Percentiles rank a stretch among this genome's conserved stretches.
Evolutionary conservation across 1,140 invertebrate genomes (phyloP).

Genomic region (Heterodera schachtii): DNA sequence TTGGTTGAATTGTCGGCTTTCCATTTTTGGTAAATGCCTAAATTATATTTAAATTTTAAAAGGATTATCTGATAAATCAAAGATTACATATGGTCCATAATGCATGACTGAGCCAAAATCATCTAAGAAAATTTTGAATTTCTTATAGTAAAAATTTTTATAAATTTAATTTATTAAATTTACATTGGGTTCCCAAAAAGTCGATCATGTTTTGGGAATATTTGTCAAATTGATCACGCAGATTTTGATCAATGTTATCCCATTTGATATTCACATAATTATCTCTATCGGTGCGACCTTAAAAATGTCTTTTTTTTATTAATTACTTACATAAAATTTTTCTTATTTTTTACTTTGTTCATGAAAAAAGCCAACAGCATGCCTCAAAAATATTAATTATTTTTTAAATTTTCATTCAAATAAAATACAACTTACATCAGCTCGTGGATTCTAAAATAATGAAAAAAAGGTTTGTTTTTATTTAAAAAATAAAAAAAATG

Average conservation of each 20-base stretch:
- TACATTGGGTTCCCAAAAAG: constrained; percentile 65
- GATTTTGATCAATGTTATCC: constrained; percentile 65
- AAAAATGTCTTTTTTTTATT: constrained; percentile 69
- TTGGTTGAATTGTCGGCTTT: constrained; percentile 66
- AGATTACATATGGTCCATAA: constrained; percentile 10
- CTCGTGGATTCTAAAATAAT: constrained; percentile 35
- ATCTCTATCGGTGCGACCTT: constrained; percentile 68
- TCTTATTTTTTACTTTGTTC: constrained; percentile 61
- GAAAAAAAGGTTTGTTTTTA: constrained; percentile 34
- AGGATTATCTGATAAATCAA: neutral
- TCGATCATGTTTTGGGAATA: constrained; percentile 62
- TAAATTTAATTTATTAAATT: neutral
- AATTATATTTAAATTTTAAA: neutral
- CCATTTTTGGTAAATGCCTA: constrained; percentile 66
- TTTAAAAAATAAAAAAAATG: neutral
- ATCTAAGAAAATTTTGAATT: constrained; percentile 6
- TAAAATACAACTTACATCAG: constrained; percentile 30
- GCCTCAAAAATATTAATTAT: constrained; percentile 65
- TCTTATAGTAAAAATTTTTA: neutral
- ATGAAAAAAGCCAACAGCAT: constrained; percentile 68
- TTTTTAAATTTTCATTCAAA: neutral
- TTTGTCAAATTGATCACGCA: constrained; percentile 63
- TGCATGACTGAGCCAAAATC: constrained; percentile 35
- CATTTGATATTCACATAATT: constrained; percentile 65
- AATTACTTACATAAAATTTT: neutral